Evolutionary conservation across 2,888 invertebrate species (phyloP).

Genomic region (Alcis repandata): DNA sequence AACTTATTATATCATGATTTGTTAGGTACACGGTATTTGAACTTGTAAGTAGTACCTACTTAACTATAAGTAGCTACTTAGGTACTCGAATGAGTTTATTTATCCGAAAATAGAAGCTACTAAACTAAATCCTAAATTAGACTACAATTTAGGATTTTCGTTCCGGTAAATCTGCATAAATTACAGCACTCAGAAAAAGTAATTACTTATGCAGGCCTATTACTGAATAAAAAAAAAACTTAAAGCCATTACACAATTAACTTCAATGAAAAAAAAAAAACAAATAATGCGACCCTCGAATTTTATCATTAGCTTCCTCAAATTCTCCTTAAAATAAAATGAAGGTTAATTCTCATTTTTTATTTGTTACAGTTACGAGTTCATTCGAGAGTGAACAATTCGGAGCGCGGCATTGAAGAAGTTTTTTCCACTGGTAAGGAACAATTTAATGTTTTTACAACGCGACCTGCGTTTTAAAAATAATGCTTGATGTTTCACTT

Average conservation of each 20-base stretch:
- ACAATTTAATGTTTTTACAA: conserved; percentile 1
- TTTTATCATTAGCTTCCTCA: conserved; percentile 39
- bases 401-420: conserved; percentile 37
- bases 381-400: conserved; percentile 39
- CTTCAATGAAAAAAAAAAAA: conserved; percentile 35
- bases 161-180: not conserved
- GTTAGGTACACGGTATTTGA: too few species aligned
- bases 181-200: not conserved
- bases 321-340: conserved; percentile 29
- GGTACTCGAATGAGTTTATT: not conserved
- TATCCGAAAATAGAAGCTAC: too few species aligned
- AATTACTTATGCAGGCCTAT: not conserved
- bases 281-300: conserved; percentile 18
- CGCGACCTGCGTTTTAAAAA: not conserved
- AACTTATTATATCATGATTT: too few species aligned
- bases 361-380: conserved; percentile 44
- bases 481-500: not conserved
- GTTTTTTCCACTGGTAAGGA: conserved; percentile 40
- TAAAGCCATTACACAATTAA: conserved; percentile 26
- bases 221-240: not conserved
- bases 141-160: not conserved
- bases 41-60: too few species aligned
- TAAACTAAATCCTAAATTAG: not conserved
- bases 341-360: conserved; percentile 42
- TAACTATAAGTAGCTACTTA: too few species aligned